Conservation (phyloP, 2,888 invertebrate species). For the Pandemis heparana region DNA sequence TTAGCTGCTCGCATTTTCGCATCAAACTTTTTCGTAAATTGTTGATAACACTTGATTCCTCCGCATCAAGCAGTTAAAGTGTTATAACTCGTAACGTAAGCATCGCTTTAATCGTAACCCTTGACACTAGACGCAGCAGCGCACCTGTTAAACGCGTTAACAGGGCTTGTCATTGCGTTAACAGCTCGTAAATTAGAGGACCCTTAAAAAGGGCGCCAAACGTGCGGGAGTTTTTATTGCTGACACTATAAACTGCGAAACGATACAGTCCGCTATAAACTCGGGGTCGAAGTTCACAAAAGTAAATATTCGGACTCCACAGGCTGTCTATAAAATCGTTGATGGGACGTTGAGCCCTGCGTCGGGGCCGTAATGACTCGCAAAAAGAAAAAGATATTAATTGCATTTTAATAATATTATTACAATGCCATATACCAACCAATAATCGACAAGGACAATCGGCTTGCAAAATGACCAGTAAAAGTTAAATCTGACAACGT, state of each 20-base stretch:
- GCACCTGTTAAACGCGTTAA: conserved; percentile 63
- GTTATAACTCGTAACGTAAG: not conserved
- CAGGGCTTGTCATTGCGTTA: conserved; percentile 63
- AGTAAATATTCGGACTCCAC: conserved; percentile 23
- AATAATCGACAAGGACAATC: no score
- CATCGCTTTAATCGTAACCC: conserved; percentile 2
- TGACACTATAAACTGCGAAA: conserved; percentile 40
- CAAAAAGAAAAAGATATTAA: no score
- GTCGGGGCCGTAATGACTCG: not conserved
- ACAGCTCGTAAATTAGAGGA: conserved; percentile 66
- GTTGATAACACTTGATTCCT: no score
- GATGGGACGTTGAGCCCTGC: not conserved
- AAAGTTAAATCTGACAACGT: no score
- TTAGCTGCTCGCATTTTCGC: no score
- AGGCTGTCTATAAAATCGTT: conserved; percentile 35
- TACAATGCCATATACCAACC: no score
- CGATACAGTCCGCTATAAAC: conserved; percentile 35
- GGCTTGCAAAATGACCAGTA: no score
- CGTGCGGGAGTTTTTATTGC: conserved; percentile 38
- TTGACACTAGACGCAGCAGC: conserved; percentile 47
- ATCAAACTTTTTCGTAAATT: no score
- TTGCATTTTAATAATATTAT: no score
- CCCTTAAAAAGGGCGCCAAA: conserved; percentile 59
- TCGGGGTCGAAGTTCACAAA: conserved; percentile 25
- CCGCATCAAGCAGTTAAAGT: not conserved